Percentiles rank a stretch among this genome's conserved stretches.
Conservation (phyloP, 2,888 invertebrate genomes). For the Cloeon dipterum region DNA sequence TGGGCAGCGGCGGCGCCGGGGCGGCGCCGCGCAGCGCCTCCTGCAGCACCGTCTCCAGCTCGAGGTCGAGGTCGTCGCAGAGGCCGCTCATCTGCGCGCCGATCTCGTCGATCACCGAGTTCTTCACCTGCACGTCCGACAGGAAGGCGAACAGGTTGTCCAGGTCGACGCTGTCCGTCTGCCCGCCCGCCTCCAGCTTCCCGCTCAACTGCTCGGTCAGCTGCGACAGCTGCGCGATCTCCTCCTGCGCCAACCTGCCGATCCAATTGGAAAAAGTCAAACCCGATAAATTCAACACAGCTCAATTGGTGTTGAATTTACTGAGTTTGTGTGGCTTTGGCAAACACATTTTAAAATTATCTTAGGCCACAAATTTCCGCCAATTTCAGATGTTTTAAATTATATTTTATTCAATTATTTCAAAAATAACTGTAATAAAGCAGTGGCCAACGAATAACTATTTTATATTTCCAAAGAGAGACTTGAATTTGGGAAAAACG, state of each 20-base stretch:
- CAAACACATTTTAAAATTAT: too few species aligned
- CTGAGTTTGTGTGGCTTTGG: too few species aligned
- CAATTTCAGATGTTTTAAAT: too few species aligned
- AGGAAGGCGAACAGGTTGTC: constrained; percentile 80
- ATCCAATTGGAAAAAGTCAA: too few species aligned
- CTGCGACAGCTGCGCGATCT: constrained; percentile 43
- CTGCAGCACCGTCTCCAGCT: constrained; percentile 40
- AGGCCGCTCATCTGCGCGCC: constrained; percentile 65
- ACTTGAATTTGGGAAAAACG: too few species aligned
- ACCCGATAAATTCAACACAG: too few species aligned
- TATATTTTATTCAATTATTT: too few species aligned
- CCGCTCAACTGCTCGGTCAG: constrained; percentile 49
- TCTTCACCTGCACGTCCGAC: constrained; percentile 46
- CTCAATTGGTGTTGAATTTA: too few species aligned
- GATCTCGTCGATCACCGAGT: constrained; percentile 54
- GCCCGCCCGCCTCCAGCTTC: constrained; percentile 21
- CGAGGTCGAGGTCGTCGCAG: constrained; percentile 59
- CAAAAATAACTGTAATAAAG: too few species aligned
- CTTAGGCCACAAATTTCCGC: too few species aligned
- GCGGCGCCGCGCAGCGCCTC: constrained; percentile 21
- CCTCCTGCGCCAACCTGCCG: constrained; percentile 39
- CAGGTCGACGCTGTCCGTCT: constrained; percentile 52
- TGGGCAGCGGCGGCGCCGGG: not conserved
- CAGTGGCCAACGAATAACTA: too few species aligned
- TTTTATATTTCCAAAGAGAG: too few species aligned